A percentile compares a stretch with the other conserved stretches of the same genome.
phyloP scores from a whole-genome alignment of 2,888 invertebrate species.

The Melinaea marsaeus region DNA sequence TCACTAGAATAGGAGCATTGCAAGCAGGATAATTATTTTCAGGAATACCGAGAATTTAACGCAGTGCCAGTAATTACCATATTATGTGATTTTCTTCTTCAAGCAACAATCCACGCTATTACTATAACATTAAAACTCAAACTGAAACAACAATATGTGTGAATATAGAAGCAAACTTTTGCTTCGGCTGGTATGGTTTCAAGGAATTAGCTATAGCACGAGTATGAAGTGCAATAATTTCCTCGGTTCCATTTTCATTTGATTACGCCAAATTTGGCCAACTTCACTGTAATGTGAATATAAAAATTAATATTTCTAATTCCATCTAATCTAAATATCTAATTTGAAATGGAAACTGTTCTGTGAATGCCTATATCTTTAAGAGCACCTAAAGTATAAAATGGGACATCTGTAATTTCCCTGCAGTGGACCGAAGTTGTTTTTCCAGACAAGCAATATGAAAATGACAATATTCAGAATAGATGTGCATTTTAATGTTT shows the following conservation, averaged over 20 bases:
- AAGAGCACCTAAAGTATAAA: background rate
- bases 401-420: constrained; percentile 2
- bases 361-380: background rate
- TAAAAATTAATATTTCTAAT: too few species aligned
- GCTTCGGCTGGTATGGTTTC: background rate
- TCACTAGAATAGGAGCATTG: constrained; percentile 14
- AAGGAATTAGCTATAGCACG: constrained; percentile 1
- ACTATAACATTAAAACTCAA: constrained; percentile 16
- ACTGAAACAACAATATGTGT: constrained; percentile 11
- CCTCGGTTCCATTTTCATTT: background rate
- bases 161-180: background rate
- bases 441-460: background rate
- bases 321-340: too few species aligned
- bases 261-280: background rate
- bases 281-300: too few species aligned
- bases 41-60: constrained; percentile 28
- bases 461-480: constrained; percentile 6
- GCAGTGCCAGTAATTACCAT: constrained; percentile 26
- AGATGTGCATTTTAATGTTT: background rate
- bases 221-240: constrained; percentile 2
- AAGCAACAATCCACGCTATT: constrained; percentile 20
- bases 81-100: constrained; percentile 26
- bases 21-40: constrained; percentile 29
- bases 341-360: too few species aligned
- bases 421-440: background rate